These are phyloP conservation scores for Pseudococcus viburni DNA, from an alignment of 2,888 invertebrate genomes.

Conservation along the genomic window DNA sequence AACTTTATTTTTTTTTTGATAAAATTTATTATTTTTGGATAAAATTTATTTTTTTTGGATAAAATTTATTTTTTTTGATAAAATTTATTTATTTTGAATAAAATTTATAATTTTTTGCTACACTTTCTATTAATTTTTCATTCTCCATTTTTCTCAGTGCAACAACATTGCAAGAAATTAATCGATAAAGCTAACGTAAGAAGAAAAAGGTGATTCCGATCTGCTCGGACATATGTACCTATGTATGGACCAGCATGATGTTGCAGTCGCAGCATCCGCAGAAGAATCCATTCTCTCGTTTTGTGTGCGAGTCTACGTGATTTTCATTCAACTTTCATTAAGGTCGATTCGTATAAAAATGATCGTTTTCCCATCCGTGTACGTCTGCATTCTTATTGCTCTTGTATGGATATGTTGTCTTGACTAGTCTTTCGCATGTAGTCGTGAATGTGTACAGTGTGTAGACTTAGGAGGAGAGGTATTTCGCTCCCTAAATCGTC, in stretches of 20 bases:
- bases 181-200: no score
- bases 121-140: no score
- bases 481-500: not conserved
- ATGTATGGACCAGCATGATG: not conserved
- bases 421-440: not conserved
- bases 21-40: no score
- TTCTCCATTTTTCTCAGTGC: no score
- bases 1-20: no score
- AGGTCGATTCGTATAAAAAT: not conserved
- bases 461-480: not conserved
- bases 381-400: conserved; percentile 18
- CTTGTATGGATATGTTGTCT: conserved; percentile 11
- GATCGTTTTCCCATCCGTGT: conserved; percentile 40
- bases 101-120: no score
- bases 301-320: conserved; percentile 22
- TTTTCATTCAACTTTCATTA: conserved; percentile 54
- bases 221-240: not conserved
- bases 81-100: no score
- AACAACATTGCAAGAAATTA: no score
- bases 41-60: no score
- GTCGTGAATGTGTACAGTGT: not conserved
- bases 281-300: conserved; percentile 33
- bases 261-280: not conserved
- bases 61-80: no score
- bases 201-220: not conserved